Evolutionary conservation across 2,888 invertebrate genomes (phyloP).

Genomic region (Mesochorus sp.): DNA sequence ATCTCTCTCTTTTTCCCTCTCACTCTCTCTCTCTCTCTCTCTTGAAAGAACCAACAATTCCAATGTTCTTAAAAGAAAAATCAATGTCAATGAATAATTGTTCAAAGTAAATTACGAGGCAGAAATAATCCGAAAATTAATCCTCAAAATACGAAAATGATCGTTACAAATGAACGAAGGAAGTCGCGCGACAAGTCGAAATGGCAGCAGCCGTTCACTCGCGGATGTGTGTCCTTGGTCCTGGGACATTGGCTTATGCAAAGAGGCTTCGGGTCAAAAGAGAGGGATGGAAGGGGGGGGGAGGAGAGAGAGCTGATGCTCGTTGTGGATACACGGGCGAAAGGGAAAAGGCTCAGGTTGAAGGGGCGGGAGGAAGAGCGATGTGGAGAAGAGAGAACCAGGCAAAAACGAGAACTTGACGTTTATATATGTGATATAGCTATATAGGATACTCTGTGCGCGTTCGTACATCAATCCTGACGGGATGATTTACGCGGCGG

Average conservation of each 20-base stretch:
- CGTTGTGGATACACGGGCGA: conserved; percentile 30
- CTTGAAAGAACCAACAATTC: too few species aligned
- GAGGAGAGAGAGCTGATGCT: conserved; percentile 9
- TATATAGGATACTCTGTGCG: conserved; percentile 56
- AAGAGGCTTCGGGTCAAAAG: conserved; percentile 21
- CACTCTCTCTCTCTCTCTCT: too few species aligned
- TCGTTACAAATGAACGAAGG: background rate
- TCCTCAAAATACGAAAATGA: background rate
- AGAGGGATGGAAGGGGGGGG: too few species aligned
- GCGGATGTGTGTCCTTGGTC: conserved; percentile 15
- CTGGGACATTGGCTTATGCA: conserved; percentile 36
- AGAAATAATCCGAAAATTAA: too few species aligned
- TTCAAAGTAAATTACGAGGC: too few species aligned
- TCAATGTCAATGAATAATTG: background rate
- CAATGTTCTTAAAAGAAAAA: too few species aligned
- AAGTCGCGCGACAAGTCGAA: conserved; percentile 21
- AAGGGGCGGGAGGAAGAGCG: conserved; percentile 30
- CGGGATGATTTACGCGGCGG: conserved; percentile 77
- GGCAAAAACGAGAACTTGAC: conserved; percentile 53
- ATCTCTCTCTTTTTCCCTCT: too few species aligned
- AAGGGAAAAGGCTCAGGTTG: conserved; percentile 6
- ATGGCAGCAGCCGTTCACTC: background rate
- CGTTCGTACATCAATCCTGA: conserved; percentile 75
- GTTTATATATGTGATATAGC: conserved; percentile 25
- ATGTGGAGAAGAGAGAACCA: conserved; percentile 37